phyloP scores from a whole-genome alignment of 2,797 vertebrate genomes.

The Tolypeutes matacus region DNA sequence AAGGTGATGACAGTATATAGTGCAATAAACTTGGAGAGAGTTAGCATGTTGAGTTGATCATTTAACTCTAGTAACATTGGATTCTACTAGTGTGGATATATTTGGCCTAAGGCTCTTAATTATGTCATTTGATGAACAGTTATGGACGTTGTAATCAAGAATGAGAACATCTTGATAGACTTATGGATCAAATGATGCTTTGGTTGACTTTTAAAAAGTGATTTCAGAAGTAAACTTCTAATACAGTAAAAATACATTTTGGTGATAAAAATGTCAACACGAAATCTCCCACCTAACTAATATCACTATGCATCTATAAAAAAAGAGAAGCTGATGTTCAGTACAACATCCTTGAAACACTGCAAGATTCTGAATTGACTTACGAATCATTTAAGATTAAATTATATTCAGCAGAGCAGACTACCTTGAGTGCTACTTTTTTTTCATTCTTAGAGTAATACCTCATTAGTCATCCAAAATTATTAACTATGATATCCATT shows the following conservation, averaged over 20 bases:
- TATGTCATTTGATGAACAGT: background rate
- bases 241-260: constrained; percentile 45
- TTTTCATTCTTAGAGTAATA: constrained; percentile 25
- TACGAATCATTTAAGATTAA: background rate
- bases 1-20: background rate
- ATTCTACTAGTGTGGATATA: background rate
- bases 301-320: background rate
- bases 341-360: background rate
- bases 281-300: background rate
- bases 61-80: background rate
- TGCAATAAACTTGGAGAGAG: background rate
- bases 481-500: constrained; percentile 32
- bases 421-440: constrained; percentile 8
- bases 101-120: background rate
- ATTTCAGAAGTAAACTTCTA: constrained; percentile 46
- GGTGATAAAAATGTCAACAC: constrained; percentile 43
- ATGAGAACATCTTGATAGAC: background rate
- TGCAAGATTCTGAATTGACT: background rate
- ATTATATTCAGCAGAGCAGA: constrained; percentile 35
- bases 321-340: constrained; percentile 8
- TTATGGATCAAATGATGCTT: background rate
- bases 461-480: constrained; percentile 14
- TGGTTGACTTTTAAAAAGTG: constrained; percentile 11
- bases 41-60: background rate
- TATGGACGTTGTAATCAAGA: background rate